These are phyloP conservation scores for Heliangelus exortis DNA, from an alignment of 2,797 vertebrate species.

Conservation along the genomic window DNA sequence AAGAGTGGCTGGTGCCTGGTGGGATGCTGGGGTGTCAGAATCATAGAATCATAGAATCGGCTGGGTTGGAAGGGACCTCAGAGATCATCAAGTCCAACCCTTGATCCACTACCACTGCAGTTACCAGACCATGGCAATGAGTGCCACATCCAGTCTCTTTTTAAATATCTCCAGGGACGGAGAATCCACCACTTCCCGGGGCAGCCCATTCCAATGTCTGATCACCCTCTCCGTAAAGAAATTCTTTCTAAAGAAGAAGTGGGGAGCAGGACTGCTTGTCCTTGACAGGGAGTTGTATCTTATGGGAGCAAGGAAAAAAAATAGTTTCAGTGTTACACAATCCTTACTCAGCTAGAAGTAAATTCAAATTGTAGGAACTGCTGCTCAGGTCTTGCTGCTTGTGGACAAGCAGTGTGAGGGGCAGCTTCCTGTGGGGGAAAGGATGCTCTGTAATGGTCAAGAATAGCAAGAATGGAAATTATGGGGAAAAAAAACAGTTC, in stretches of 20 bases:
- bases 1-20: rapidly evolving
- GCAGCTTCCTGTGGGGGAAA: background rate
- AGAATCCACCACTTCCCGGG: no score
- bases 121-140: no score
- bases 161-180: no score
- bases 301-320: background rate
- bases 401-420: background rate
- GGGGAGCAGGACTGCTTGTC: background rate
- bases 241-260: background rate
- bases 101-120: no score
- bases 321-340: background rate
- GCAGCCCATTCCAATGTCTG: no score
- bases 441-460: background rate
- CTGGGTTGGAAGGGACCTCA: no score
- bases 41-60: no score
- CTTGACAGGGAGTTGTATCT: background rate
- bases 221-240: no score
- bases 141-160: no score
- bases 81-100: no score
- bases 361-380: background rate
- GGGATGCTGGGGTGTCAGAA: rapidly evolving
- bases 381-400: background rate
- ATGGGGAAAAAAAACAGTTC: rapidly evolving
- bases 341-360: background rate
- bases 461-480: background rate